Evolutionary conservation across 2,113 vertebrate genomes (phyloP), one percentile per base, ranked within the genome.

Genomic region (Sorex fumeus): DNA sequence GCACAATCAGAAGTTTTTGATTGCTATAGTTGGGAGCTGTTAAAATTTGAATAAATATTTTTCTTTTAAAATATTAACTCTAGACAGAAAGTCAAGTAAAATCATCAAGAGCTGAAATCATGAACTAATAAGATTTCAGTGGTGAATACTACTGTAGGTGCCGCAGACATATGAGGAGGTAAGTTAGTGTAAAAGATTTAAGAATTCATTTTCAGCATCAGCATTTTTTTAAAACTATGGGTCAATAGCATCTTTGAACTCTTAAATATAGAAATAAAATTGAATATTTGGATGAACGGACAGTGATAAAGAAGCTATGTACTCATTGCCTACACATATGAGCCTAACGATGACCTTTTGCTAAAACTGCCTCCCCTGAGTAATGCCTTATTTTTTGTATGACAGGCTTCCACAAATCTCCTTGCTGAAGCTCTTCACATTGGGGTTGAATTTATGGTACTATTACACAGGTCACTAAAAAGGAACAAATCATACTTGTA

Each of bases 201-300:
- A 87, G 30, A 89, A 89, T 9, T 18, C 30, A 90, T 88, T 25
- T 34, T 80, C 30, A 91, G 88, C 30, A 95, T 86, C 71, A 86
- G 83, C 76, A 92, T 92, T 30, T 94, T 95, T 94, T 70, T n/a
- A 34, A 9, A 66, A 62, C 16, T 75, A 87, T 83, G 40, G 72
- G 83, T 93, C 50, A 91, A 80, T 66, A 84, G 15, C 66, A 86
- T 80, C 36, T 71, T 79, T 79, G 45, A 93, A 79, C 62, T 92
- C 76, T 85, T 67, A 91, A 72, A 78, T 87, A 81, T 70, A 86
- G 64, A 88, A 90, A 85, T 80, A 82, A 85, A 93, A 84, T 71
- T 84, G n/a, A 79, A 28, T 53, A 40, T 47, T 16, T 66, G 23
- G 36, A 86, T 64, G 83, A 90, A 80, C 43, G 62, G 60, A 72